phyloP scores from a whole-genome alignment of 2,113 vertebrate species.

The Parus major region DNA sequence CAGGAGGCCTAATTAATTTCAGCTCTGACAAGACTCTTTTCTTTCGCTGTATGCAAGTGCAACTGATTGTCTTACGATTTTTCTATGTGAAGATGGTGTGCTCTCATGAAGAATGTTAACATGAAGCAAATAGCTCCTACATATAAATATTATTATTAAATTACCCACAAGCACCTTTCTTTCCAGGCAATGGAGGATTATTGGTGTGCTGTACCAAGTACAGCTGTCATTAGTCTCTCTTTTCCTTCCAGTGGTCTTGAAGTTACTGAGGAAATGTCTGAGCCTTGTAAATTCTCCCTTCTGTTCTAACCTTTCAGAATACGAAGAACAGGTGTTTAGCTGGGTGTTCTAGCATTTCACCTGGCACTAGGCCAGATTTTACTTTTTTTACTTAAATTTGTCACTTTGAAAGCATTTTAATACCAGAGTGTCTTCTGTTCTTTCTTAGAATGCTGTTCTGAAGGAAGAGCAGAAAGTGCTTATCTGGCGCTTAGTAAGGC shows the following conservation, averaged over 20 bases:
- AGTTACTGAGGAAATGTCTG: neutral
- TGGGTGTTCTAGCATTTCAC: neutral
- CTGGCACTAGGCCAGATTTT: neutral
- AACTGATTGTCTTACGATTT: neutral
- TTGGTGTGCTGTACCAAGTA: neutral
- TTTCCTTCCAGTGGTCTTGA: neutral
- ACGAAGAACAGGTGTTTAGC: neutral
- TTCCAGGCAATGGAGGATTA: neutral
- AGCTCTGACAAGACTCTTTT: neutral
- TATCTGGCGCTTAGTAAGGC: conserved; percentile 42
- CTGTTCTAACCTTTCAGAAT: neutral
- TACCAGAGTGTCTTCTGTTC: neutral
- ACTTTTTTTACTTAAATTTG: neutral
- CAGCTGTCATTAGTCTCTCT: neutral
- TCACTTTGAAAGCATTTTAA: neutral
- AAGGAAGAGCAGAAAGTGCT: conserved; percentile 67
- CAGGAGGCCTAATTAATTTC: neutral
- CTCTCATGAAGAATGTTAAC: neutral
- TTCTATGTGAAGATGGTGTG: neutral
- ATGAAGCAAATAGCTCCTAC: neutral
- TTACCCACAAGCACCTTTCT: neutral
- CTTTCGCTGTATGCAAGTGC: neutral
- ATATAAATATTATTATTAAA: neutral
- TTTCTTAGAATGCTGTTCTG: conserved; percentile 66
- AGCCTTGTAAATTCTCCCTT: neutral